Conservation (phyloP, 2,113 vertebrate species). For the Octodon degus region DNA sequence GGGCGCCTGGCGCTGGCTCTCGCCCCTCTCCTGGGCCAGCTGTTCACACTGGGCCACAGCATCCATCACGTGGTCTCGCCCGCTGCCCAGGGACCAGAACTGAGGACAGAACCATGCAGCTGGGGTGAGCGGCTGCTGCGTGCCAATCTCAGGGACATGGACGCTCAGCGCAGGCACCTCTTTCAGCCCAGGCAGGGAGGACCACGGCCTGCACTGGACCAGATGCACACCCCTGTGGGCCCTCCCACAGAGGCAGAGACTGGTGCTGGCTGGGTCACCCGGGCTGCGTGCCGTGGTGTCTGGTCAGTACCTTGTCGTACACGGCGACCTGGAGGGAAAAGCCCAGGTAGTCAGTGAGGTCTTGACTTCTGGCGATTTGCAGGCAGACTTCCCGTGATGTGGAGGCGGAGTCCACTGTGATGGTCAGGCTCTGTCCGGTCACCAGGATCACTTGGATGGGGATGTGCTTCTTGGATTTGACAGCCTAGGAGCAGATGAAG, state of each 20-base stretch:
- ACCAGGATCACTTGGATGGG: constrained; percentile 90
- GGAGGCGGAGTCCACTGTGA: constrained; percentile 93
- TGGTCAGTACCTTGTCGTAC: constrained; percentile 92
- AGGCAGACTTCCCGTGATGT: constrained; percentile 93
- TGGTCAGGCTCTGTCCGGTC: constrained; percentile 89
- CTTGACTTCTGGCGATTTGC: constrained; percentile 88
- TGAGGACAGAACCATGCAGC: constrained; percentile 70
- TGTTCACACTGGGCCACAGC: constrained; percentile 97
- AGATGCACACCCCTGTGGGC: background rate
- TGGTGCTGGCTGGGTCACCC: rapidly evolving
- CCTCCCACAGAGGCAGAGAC: background rate
- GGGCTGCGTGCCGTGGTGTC: background rate
- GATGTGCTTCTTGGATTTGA: constrained; percentile 94
- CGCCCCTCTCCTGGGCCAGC: constrained; percentile 89
- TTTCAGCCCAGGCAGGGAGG: background rate
- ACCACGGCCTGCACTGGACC: rapidly evolving
- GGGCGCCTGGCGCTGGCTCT: constrained; percentile 92
- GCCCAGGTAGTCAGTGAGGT: constrained; percentile 92
- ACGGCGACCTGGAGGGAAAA: constrained; percentile 95
- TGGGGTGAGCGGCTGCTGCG: background rate
- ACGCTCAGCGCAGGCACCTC: background rate
- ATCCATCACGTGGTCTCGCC: constrained; percentile 94
- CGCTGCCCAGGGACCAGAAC: constrained; percentile 96
- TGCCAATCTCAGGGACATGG: background rate
- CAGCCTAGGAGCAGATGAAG: constrained; percentile 87